Percentiles rank a stretch among this genome's conserved stretches.
phyloP scores from a whole-genome alignment of 2,113 vertebrate genomes.

The Oenanthe melanoleuca region DNA sequence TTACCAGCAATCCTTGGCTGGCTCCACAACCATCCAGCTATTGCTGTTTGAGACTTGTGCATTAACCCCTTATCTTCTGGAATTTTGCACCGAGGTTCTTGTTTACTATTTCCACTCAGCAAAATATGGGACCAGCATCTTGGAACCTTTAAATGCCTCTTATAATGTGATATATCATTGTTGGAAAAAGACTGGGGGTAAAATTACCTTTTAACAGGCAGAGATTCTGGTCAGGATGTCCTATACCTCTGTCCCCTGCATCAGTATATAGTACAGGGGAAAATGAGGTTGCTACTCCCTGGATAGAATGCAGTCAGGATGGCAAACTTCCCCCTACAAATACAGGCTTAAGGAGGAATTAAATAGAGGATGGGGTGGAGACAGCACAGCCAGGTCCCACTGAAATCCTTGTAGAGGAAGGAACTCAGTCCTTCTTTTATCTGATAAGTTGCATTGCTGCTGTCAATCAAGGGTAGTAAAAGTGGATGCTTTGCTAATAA shows the following conservation, averaged over 20 bases:
- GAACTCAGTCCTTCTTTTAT: background rate
- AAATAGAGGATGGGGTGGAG: background rate
- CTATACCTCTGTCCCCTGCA: accelerated
- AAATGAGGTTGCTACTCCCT: background rate
- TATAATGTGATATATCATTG: background rate
- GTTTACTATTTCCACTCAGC: background rate
- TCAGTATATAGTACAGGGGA: too few species aligned
- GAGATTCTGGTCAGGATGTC: too few species aligned
- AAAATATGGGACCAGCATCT: background rate
- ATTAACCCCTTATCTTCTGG: background rate
- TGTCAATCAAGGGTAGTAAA: background rate
- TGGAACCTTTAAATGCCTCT: background rate
- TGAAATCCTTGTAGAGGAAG: background rate
- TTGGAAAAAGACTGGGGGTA: background rate
- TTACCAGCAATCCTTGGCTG: background rate
- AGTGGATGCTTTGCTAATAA: background rate
- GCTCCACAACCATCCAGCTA: background rate
- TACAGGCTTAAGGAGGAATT: background rate
- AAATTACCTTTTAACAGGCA: background rate
- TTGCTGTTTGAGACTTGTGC: background rate
- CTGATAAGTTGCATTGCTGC: background rate
- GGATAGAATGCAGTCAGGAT: too few species aligned
- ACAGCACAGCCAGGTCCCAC: background rate
- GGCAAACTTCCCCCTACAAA: background rate
- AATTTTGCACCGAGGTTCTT: background rate